Evolutionary conservation across 1,140 invertebrate species (phyloP).

Genomic region (Cheumatopsyche charites): DNA sequence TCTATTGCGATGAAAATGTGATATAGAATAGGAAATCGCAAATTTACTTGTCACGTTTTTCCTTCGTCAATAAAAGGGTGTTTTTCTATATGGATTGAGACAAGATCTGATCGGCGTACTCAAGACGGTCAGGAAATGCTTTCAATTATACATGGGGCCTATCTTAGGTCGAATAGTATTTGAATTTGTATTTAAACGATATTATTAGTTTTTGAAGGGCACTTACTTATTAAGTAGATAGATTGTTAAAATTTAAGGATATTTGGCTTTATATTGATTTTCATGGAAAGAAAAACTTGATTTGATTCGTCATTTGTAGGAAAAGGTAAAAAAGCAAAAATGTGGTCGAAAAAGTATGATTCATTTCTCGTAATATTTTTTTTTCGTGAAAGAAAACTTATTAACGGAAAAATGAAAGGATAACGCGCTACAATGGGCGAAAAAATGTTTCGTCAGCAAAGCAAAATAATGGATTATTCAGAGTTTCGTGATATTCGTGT

Average conservation of each 20-base stretch:
- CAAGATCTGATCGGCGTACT: background rate
- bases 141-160: slow-evolving; percentile 12
- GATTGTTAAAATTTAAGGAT: background rate
- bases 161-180: slow-evolving; percentile 2
- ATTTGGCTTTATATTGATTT: too few relatives aligned
- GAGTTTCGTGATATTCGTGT: background rate
- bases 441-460: background rate
- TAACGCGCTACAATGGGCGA: background rate
- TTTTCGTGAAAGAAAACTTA: slow-evolving; percentile 5
- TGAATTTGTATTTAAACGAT: slow-evolving; percentile 1
- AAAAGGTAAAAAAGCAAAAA: background rate
- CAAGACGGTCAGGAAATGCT: background rate
- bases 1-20: too few relatives aligned
- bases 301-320: too few relatives aligned
- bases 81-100: too few relatives aligned
- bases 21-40: too few relatives aligned
- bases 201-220: background rate
- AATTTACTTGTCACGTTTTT: too few relatives aligned
- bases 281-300: too few relatives aligned
- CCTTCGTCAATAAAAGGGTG: too few relatives aligned
- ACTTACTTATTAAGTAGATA: background rate
- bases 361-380: slow-evolving; percentile 12
- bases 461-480: slow-evolving; percentile 13
- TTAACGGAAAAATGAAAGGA: slow-evolving; percentile 10
- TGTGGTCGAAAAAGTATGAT: background rate